Conservation (phyloP, 2,113 vertebrate genomes). For the Sceloporus tristichus region DNA sequence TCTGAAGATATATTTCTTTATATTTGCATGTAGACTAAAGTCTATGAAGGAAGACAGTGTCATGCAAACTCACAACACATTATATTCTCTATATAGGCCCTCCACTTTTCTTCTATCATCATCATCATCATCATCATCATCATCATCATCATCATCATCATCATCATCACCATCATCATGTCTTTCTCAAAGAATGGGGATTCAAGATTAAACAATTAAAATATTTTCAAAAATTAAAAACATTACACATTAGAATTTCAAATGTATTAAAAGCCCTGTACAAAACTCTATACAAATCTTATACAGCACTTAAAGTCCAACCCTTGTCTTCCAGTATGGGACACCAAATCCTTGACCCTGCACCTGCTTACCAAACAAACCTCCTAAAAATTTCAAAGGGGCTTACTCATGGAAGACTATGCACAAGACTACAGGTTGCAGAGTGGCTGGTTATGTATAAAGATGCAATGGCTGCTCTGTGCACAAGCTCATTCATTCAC, state of each 20-base stretch:
- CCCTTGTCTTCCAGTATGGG: not conserved
- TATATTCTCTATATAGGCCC: not conserved
- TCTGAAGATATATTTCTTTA: not conserved
- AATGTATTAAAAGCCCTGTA: no score
- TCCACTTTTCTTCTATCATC: not conserved
- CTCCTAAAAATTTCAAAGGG: not conserved
- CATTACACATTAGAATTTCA: no score
- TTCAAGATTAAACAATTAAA: no score
- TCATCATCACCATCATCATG: no score
- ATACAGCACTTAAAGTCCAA: no score
- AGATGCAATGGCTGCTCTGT: not conserved
- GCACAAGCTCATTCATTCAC: not conserved
- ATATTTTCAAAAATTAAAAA: no score
- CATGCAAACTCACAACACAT: not conserved
- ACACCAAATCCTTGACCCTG: not conserved
- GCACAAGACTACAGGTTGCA: no score
- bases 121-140: no score
- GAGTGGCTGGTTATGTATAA: not conserved
- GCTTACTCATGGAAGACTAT: not conserved
- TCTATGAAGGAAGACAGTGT: not conserved
- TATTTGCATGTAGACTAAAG: not conserved
- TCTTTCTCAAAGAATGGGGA: no score
- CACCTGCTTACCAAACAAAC: not conserved
- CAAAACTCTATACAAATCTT: no score
- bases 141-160: no score